These are phyloP conservation scores for Vanessa atalanta DNA, from an alignment of 1,140 invertebrate species.

Conservation along the genomic window DNA sequence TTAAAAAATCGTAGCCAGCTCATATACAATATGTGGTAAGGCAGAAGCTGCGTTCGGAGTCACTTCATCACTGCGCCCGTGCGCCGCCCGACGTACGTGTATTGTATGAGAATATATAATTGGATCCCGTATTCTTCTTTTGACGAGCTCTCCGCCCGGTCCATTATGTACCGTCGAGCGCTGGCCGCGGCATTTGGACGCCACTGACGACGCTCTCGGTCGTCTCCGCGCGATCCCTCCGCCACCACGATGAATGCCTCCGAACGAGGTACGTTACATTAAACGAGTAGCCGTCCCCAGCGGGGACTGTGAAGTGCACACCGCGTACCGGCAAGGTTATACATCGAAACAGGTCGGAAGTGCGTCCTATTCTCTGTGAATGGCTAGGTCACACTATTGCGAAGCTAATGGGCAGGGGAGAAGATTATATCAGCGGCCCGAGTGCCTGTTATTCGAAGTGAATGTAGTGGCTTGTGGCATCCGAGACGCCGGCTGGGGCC, in stretches of 20 bases:
- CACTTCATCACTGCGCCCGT: conserved; percentile 64
- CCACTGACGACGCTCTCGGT: conserved; percentile 70
- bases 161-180: conserved; percentile 74
- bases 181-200: conserved; percentile 74
- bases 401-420: conserved; percentile 50
- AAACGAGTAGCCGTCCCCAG: conserved; percentile 18
- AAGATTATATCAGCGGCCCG: conserved; percentile 45
- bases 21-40: conserved; percentile 24
- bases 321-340: conserved; percentile 53
- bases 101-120: conserved; percentile 80
- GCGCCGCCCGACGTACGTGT: conserved; percentile 56
- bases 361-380: conserved; percentile 62
- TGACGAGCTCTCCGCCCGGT: conserved; percentile 71
- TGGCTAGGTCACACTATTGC: conserved; percentile 54
- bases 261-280: conserved; percentile 68
- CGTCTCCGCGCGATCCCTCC: conserved; percentile 58
- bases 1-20: conserved; percentile 33
- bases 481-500: conserved; percentile 14
- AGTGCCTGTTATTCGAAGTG: conserved; percentile 54
- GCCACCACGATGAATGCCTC: conserved; percentile 68
- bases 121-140: conserved; percentile 78
- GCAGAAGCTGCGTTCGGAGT: conserved; percentile 44
- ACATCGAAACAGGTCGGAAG: conserved; percentile 59
- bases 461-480: conserved; percentile 45
- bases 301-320: conserved; percentile 42